These are phyloP conservation scores for Gracilinanus agilis DNA, from an alignment of 2,113 vertebrate species.

Conservation along the genomic window DNA sequence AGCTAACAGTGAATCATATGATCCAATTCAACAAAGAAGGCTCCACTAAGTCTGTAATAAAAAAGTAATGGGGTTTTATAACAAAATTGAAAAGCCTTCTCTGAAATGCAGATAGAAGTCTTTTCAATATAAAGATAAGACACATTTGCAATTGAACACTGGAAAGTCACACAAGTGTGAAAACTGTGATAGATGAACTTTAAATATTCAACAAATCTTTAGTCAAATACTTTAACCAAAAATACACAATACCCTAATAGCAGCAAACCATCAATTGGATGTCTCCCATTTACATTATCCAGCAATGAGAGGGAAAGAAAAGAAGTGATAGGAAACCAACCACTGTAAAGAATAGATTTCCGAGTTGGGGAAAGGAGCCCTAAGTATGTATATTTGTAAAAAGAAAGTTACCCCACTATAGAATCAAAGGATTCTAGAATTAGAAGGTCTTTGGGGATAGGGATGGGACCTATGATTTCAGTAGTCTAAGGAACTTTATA, in stretches of 20 bases:
- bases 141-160: slow-evolving; percentile 49
- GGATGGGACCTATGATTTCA: background rate
- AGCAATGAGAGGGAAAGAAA: background rate
- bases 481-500: background rate
- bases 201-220: slow-evolving; percentile 44
- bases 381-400: background rate
- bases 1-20: slow-evolving; percentile 81
- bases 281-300: background rate
- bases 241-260: background rate
- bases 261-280: background rate
- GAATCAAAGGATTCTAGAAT: background rate
- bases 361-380: background rate
- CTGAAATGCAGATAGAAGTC: slow-evolving; percentile 72
- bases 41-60: slow-evolving; percentile 85
- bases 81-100: slow-evolving; percentile 77
- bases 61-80: slow-evolving; percentile 84
- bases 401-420: background rate
- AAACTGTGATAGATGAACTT: slow-evolving; percentile 36
- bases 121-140: slow-evolving; percentile 75
- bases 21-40: slow-evolving; percentile 83
- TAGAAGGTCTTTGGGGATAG: background rate
- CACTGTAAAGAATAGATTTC: background rate
- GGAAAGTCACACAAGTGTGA: background rate
- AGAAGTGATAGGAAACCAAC: background rate
- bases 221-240: slow-evolving; percentile 39